Evolutionary conservation across 2,113 vertebrate genomes (phyloP), one percentile per base, ranked within the genome.

Genomic region (Nycticebus coucang): DNA sequence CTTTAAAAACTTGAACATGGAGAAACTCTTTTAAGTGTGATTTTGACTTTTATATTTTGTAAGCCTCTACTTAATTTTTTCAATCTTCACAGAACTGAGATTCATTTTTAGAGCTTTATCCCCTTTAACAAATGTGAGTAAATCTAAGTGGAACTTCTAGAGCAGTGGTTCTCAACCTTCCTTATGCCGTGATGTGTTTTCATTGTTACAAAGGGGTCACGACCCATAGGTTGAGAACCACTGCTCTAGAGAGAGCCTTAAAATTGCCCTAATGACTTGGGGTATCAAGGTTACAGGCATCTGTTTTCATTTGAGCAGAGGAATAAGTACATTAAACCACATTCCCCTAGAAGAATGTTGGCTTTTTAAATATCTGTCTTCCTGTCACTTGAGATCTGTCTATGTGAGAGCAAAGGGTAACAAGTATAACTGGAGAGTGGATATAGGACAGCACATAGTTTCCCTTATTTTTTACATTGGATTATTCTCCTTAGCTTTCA

Each of bases 11-110:
- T 79, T 94, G 53, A 26, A 94, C 80, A 37, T 92, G 91, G 69
- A 93, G 66, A 94, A 33, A 77, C 60, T 2, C 68, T 96, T 98
- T 97, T 88, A 66, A 85, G 19, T 88, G 53, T 84, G 93, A 94
- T 94, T 97, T 93, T 94, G 85, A 97, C 41, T 82, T 82, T 82
- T 89, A 74, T 88, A 60, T 87, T 80, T 91, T 98, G 50, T 79
- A 97, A 98, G 92, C 22, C 88, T 90, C 2, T 96, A 74, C 81
- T 97, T 96, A 95, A 84, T 72, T 95, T 90, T 89, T 87, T 19
- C 55, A 18, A 64, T 82, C 85, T 80, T 21, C 68, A 59, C 24
- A 72, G 45, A 87, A 93, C n/a, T 8, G 6, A 62, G 33, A 87
- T 89, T 96, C n/a, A 59, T 96, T 93, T 93, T 92, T 62, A 88